Evolutionary conservation across 64 coral and sea anemone genomes (phyloP).

Genomic region (Montipora foliosa): DNA sequence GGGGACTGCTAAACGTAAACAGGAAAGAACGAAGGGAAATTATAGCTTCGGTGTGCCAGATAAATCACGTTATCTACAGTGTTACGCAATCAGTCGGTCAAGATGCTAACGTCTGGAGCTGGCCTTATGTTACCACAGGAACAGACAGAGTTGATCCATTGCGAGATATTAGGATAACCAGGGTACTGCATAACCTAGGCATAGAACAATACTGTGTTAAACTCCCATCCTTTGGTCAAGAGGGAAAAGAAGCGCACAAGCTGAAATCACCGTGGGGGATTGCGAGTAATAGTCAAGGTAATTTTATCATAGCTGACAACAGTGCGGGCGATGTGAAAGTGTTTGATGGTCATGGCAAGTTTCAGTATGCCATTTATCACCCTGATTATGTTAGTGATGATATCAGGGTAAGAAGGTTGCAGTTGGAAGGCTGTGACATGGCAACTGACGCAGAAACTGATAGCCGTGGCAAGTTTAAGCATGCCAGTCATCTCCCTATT

Average conservation of each 20-base stretch:
- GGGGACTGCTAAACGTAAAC: neutral
- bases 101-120: neutral
- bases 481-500: no score
- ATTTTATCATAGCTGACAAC: conserved; percentile 35
- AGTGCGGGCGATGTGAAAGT: conserved; percentile 35
- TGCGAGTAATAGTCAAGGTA: neutral
- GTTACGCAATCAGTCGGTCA: neutral
- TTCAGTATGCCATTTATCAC: neutral
- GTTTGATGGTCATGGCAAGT: neutral
- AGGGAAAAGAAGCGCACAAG: neutral
- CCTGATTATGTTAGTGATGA: neutral
- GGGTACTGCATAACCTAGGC: neutral
- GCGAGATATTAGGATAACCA: neutral
- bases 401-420: neutral
- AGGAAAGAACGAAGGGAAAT: neutral
- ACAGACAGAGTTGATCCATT: neutral
- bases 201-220: neutral
- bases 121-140: conserved; percentile 9
- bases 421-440: neutral
- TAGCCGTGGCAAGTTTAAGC: no score
- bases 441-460: conserved; percentile 35
- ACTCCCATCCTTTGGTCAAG: conserved; percentile 44
- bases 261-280: neutral
- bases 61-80: conserved; percentile 34
- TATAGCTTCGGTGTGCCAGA: neutral